Evolutionary conservation across 2,888 invertebrate species (phyloP).

Genomic region (Neoitamus cyanurus): DNA sequence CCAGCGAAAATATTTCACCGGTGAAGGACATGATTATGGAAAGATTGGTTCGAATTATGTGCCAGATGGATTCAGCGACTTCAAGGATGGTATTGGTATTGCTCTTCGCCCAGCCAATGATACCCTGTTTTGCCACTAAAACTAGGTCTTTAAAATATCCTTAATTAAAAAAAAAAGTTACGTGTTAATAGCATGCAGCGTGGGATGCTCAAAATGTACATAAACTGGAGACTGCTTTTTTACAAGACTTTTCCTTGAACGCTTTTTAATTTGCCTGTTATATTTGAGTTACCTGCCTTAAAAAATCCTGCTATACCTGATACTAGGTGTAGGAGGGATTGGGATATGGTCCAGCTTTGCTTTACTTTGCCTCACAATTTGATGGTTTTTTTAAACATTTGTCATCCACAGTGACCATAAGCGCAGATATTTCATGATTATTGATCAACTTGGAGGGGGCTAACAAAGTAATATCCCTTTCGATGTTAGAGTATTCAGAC

Average conservation of each 20-base stretch:
- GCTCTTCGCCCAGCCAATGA: slow-evolving; percentile 86
- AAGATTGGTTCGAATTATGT: slow-evolving; percentile 91
- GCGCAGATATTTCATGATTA: not conserved
- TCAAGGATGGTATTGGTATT: slow-evolving; percentile 91
- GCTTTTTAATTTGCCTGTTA: not conserved
- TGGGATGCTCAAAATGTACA: slow-evolving; percentile 1
- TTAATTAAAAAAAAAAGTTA: slow-evolving; percentile 63
- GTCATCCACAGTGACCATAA: not conserved
- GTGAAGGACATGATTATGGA: slow-evolving; percentile 85
- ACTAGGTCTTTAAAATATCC: slow-evolving; percentile 67
- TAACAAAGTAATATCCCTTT: no score
- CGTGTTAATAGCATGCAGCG: slow-evolving; percentile 60
- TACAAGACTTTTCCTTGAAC: not conserved
- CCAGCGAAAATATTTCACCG: slow-evolving; percentile 86
- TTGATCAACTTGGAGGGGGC: not conserved
- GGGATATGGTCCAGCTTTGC: not conserved
- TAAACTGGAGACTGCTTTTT: slow-evolving; percentile 23
- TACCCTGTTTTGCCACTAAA: slow-evolving; percentile 69
- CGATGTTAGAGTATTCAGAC: no score
- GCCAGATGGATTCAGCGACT: slow-evolving; percentile 87
- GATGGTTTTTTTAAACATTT: not conserved
- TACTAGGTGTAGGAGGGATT: not conserved
- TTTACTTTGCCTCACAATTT: not conserved
- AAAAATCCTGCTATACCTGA: not conserved
- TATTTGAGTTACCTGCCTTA: not conserved